These are phyloP conservation scores for Ectemnius lituratus DNA, from an alignment of 2,888 invertebrate species.

Conservation along the genomic window DNA sequence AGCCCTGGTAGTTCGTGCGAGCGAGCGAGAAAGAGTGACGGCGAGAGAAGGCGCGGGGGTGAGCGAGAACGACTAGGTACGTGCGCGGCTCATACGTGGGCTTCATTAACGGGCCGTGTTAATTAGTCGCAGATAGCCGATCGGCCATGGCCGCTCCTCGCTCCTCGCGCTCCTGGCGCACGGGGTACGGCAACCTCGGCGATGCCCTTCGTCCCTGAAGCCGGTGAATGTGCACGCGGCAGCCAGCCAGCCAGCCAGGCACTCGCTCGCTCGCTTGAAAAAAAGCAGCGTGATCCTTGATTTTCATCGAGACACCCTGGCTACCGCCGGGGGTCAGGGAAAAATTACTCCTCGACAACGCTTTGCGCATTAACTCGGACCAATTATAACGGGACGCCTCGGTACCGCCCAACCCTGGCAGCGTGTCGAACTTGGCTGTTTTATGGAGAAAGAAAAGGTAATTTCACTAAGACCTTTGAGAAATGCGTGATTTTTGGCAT, in stretches of 20 bases:
- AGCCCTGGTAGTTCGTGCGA: conserved; percentile 45
- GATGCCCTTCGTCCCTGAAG: conserved; percentile 52
- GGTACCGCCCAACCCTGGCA: conserved; percentile 37
- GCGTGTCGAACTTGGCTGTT: not conserved
- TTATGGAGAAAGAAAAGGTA: too few relatives aligned
- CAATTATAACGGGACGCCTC: conserved; percentile 55
- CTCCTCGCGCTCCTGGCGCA: conserved; percentile 15
- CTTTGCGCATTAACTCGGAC: conserved; percentile 56
- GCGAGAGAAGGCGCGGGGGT: conserved; percentile 22
- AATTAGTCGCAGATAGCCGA: conserved; percentile 74
- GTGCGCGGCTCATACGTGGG: conserved; percentile 66
- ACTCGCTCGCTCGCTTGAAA: conserved; percentile 20
- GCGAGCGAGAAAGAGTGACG: conserved; percentile 44
- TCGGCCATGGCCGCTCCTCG: conserved; percentile 59
- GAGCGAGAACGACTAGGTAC: conserved; percentile 51
- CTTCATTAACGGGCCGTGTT: conserved; percentile 74
- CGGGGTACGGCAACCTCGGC: conserved; percentile 56
- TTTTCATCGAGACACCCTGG: conserved; percentile 54
- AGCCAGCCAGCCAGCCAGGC: not conserved
- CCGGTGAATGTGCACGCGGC: conserved; percentile 47
- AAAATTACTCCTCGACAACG: conserved; percentile 52
- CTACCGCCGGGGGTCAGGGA: conserved; percentile 44
- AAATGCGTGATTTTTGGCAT: too few relatives aligned
- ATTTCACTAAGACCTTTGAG: too few relatives aligned
- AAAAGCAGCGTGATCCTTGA: conserved; percentile 57